Percentiles rank a stretch among this genome's conserved stretches.
Evolutionary conservation across 2,113 vertebrate genomes (phyloP).

Genomic region (Bothrops jararaca): DNA sequence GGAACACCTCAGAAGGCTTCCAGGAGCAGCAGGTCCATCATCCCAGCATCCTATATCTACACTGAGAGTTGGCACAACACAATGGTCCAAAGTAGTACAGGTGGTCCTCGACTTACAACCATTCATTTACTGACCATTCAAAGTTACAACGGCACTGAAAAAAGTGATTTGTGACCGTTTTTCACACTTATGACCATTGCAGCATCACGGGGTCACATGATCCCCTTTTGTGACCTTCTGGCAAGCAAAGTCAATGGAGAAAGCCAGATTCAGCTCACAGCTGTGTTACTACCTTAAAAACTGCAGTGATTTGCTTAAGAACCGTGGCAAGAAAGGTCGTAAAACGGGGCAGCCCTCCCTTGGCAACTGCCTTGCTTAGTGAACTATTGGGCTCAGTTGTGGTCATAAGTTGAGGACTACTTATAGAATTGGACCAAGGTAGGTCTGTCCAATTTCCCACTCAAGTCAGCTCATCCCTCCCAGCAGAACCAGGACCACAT

Average conservation of each 20-base stretch:
- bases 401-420: no score
- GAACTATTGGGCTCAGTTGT: not conserved
- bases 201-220: not conserved
- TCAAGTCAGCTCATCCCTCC: not conserved
- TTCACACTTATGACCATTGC: no score
- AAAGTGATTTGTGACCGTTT: no score
- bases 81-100: not conserved
- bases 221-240: no score
- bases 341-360: not conserved
- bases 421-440: not conserved
- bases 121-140: not conserved
- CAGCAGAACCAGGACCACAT: not conserved
- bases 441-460: not conserved
- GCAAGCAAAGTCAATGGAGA: not conserved
- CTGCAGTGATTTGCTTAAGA: no score
- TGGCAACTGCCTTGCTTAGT: not conserved
- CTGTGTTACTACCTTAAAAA: not conserved
- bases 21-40: not conserved
- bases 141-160: not conserved
- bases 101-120: not conserved
- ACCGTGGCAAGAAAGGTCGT: not conserved
- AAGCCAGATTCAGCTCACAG: not conserved
- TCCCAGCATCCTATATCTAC: not conserved
- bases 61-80: not conserved
- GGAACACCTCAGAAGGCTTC: no score